Conservation (phyloP, 2,113 vertebrate genomes). For the Lathamus discolor region DNA sequence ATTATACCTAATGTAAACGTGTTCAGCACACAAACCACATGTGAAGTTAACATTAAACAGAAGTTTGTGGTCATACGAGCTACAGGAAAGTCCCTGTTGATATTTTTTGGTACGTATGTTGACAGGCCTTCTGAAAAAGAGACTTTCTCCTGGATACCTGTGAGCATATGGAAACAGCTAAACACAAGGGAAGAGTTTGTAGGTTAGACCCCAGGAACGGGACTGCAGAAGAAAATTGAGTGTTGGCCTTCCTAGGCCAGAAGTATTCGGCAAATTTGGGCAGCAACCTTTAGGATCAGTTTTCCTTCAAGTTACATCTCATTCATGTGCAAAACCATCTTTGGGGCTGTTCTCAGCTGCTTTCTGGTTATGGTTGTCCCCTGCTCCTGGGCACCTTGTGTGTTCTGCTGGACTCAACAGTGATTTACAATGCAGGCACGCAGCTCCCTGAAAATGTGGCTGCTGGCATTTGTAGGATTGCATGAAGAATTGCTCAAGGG, state of each 20-base stretch:
- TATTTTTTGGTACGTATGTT: background rate
- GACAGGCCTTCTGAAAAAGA: background rate
- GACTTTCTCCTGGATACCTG: background rate
- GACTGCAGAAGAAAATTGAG: background rate
- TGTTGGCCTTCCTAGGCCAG: background rate
- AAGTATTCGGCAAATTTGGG: background rate
- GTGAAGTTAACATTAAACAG: background rate
- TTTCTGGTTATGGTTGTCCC: background rate
- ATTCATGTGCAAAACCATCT: background rate
- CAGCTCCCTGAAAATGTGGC: background rate
- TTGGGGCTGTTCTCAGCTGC: background rate
- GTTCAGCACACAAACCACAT: background rate
- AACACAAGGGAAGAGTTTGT: background rate
- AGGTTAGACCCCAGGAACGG: background rate
- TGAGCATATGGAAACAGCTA: background rate
- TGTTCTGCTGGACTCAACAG: accelerated
- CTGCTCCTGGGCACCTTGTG: background rate
- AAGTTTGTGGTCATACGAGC: background rate
- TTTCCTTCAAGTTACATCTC: background rate
- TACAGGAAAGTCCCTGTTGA: background rate
- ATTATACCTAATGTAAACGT: background rate
- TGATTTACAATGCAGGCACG: background rate
- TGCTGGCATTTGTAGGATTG: background rate
- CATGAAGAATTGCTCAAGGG: background rate
- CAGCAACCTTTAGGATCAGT: background rate